Evolutionary conservation across 2,888 invertebrate species (phyloP), one percentile per base, ranked within the genome.

Genomic region (Dastarcus helophoroides): DNA sequence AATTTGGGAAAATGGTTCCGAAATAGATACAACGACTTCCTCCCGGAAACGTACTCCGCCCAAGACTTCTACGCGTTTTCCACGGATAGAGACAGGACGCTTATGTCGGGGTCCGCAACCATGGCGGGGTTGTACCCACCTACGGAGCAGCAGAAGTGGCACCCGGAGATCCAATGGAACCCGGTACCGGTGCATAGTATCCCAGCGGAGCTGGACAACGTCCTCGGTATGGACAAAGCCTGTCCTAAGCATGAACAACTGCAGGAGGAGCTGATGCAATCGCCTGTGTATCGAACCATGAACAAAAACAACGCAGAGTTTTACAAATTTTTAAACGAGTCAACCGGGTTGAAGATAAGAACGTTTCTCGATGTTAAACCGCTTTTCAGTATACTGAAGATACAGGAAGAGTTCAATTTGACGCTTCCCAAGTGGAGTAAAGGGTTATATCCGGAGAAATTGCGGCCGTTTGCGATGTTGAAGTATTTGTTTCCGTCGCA

Each of bases 41-140:
- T 79, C 3, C 65, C 67, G n/a, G 42, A 53, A 2, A 47, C 48
- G 2, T 82, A 78, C 49, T 64, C 67, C 5, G 62, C 58, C 24
- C 61, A 68, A 16, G 67, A 76, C 49, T 64, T 80, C 17, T 65
- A 64, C 46, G 60, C 80, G 3, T 64, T 68, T 29, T 83, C 88
- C 24, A 88, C 91, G 0, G 85, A 91, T 61, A 77, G 81, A 9
- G 90, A 93, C 60, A 73, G 93, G 14, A 88, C 93, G 1, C 60
- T 93, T 7, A 88, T 88, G 83, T 89, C 88, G 33, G 91, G 86
- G 0, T 71, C 79, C 50, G 68, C 78, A 2, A 79, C 85, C 55
- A 64, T 90, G 38, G 85, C 88, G 29, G 84, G 83, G 0, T 51
- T 85, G 29, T 84, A 73, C 54, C 77, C 79, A 3, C 80, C 82